Evolutionary conservation across 2,888 invertebrate genomes (phyloP).

Genomic region (Xylocampa areola): DNA sequence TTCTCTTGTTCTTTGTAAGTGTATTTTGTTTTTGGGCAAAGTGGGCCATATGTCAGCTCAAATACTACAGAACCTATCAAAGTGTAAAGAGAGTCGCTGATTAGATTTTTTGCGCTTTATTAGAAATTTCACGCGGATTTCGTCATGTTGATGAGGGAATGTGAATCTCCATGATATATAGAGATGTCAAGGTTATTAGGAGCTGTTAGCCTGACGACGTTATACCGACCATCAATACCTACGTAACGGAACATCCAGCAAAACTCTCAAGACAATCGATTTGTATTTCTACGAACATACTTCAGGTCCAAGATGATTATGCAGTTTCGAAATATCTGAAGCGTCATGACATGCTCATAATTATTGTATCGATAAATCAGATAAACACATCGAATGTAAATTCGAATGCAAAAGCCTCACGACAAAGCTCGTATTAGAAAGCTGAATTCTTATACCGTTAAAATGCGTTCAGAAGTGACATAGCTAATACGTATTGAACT

Average conservation of each 20-base stretch:
- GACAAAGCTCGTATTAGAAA: slow-evolving; percentile 83
- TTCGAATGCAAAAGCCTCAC: slow-evolving; percentile 68
- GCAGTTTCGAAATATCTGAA: slow-evolving; percentile 68
- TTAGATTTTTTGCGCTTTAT: slow-evolving; percentile 52
- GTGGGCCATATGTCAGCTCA: slow-evolving; percentile 65
- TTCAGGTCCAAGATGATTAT: slow-evolving; percentile 68
- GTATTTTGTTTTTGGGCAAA: slow-evolving; percentile 63
- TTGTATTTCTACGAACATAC: slow-evolving; percentile 64
- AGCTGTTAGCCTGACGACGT: slow-evolving; percentile 70
- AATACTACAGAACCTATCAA: slow-evolving; percentile 60
- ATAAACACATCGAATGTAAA: slow-evolving; percentile 70
- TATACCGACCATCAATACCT: slow-evolving; percentile 63
- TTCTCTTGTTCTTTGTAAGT: slow-evolving; percentile 69
- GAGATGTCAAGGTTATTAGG: slow-evolving; percentile 69
- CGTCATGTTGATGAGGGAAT: slow-evolving; percentile 59
- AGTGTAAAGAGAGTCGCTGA: slow-evolving; percentile 44
- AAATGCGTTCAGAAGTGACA: slow-evolving; percentile 75
- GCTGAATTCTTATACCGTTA: slow-evolving; percentile 76
- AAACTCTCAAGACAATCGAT: slow-evolving; percentile 63
- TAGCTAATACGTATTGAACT: slow-evolving; percentile 74
- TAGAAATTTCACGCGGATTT: slow-evolving; percentile 56
- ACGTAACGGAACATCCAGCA: slow-evolving; percentile 64
- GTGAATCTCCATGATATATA: slow-evolving; percentile 60
- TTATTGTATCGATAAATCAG: slow-evolving; percentile 78
- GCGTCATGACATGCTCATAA: slow-evolving; percentile 74